A percentile compares a stretch with the other conserved stretches of the same genome.
Conservation (phyloP, 1,140 invertebrate genomes). For the Nautilus pompilius region DNA sequence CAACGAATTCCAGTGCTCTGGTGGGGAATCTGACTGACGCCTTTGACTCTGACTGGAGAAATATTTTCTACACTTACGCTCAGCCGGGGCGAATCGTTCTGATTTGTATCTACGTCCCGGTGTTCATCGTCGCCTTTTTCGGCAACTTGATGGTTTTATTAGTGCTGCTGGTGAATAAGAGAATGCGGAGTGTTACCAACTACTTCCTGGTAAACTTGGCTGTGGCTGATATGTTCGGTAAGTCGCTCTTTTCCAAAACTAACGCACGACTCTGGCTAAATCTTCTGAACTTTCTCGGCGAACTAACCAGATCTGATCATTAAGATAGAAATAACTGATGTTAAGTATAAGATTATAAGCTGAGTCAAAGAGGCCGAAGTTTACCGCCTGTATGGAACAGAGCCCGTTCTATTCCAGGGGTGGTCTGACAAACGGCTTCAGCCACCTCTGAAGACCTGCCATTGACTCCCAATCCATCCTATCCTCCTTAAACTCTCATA, state of each 20-base stretch:
- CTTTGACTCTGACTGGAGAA: constrained; percentile 3
- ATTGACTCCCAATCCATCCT: no score
- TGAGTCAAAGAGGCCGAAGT: no score
- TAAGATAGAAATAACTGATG: no score
- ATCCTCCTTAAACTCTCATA: no score
- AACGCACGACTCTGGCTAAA: no score
- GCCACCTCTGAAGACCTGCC: no score
- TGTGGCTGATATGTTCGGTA: constrained; percentile 36
- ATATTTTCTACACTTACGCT: constrained; percentile 13
- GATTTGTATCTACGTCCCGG: constrained; percentile 31
- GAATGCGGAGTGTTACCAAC: constrained; percentile 30
- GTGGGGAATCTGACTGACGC: background rate
- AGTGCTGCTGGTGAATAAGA: constrained; percentile 27
- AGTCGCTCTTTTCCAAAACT: constrained; percentile 10
- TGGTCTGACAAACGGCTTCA: no score
- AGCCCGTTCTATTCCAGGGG: no score
- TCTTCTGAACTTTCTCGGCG: no score
- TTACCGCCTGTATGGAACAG: no score
- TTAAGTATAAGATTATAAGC: no score
- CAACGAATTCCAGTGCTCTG: background rate
- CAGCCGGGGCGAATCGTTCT: constrained; percentile 22
- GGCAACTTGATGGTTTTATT: constrained; percentile 36
- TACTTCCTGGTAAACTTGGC: constrained; percentile 39
- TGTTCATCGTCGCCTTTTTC: constrained; percentile 33
- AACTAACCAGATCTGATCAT: no score